A percentile compares a stretch with the other conserved stretches of the same genome.
phyloP scores from a whole-genome alignment of 2,113 vertebrate genomes.

The Manacus vitellinus region DNA sequence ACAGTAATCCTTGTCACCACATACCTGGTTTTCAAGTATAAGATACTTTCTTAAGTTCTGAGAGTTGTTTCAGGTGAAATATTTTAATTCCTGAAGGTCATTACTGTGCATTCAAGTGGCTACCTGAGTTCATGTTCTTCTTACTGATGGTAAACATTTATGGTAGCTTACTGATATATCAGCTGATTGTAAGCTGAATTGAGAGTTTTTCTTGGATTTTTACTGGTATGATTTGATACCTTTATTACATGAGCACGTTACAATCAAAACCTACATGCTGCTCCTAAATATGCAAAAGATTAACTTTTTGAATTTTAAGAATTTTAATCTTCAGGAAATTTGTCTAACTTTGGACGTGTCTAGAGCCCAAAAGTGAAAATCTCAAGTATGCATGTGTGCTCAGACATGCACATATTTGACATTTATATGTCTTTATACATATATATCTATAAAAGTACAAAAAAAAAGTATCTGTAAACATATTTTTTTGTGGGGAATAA shows the following conservation, averaged over 20 bases:
- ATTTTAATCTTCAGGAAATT: neutral
- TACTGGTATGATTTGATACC: neutral
- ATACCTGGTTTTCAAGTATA: neutral
- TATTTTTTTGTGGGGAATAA: rapidly evolving
- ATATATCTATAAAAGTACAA: neutral
- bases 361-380: neutral
- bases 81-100: neutral
- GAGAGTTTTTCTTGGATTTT: neutral
- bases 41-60: neutral
- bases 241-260: neutral
- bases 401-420: rapidly evolving
- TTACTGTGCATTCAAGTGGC: neutral
- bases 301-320: neutral
- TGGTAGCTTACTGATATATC: neutral
- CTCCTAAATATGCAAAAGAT: neutral
- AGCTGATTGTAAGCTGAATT: neutral
- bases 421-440: rapidly evolving
- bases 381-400: rapidly evolving
- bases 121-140: neutral
- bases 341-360: neutral
- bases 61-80: neutral
- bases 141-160: neutral
- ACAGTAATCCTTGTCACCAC: neutral
- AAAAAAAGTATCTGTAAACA: neutral
- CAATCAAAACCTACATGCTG: neutral